These are phyloP conservation scores for Cotesia congregata DNA, from an alignment of 2,888 invertebrate species.

Conservation along the genomic window DNA sequence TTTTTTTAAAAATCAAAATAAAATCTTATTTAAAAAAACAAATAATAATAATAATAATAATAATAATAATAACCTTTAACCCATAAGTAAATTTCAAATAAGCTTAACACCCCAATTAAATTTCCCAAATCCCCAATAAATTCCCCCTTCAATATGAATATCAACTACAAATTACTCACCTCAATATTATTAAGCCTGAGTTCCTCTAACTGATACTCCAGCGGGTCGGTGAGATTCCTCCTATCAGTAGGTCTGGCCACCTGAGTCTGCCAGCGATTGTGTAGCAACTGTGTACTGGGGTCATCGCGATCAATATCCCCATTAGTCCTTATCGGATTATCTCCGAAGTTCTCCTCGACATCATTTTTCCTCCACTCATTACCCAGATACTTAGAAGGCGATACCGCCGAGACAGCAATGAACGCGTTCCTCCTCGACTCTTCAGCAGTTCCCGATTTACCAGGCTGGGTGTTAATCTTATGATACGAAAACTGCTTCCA, in stretches of 20 bases:
- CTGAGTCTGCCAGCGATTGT: slow-evolving; percentile 54
- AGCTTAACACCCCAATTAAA: neutral
- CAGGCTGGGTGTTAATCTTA: slow-evolving; percentile 60
- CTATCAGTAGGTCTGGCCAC: slow-evolving; percentile 41
- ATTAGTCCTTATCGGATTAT: slow-evolving; percentile 31
- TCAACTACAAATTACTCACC: slow-evolving; percentile 42
- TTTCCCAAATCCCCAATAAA: neutral
- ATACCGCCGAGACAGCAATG: slow-evolving; percentile 64
- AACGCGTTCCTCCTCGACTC: slow-evolving; percentile 60
- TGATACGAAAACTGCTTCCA: slow-evolving; percentile 67
- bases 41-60: too few relatives aligned
- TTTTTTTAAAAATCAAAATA: too few relatives aligned
- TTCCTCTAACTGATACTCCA: slow-evolving; percentile 62
- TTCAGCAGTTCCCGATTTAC: slow-evolving; percentile 57
- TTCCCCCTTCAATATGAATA: neutral
- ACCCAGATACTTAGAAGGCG: slow-evolving; percentile 57
- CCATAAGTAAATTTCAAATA: too few relatives aligned
- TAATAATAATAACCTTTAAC: too few relatives aligned
- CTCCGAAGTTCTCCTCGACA: slow-evolving; percentile 55
- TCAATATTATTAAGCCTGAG: slow-evolving; percentile 50
- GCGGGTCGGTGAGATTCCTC: slow-evolving; percentile 52
- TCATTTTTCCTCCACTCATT: slow-evolving; percentile 65
- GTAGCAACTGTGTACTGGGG: slow-evolving; percentile 54
- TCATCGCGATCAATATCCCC: slow-evolving; percentile 54
- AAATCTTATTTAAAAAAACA: too few relatives aligned